phyloP scores from a whole-genome alignment of 2,113 vertebrate species.

The Microtus pennsylvanicus region DNA sequence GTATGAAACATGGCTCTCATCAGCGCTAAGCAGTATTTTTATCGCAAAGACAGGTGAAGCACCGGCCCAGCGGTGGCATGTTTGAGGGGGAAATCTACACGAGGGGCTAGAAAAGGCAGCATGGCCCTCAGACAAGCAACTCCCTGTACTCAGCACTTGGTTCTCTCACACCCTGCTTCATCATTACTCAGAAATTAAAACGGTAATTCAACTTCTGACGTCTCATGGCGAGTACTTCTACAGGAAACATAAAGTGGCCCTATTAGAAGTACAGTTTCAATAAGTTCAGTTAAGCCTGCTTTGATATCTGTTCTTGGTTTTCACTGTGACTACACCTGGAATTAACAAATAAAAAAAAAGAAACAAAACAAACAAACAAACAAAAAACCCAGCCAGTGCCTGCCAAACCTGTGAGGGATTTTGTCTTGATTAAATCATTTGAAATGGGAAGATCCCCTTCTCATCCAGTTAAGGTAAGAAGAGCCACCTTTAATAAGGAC shows the following conservation, averaged over 20 bases:
- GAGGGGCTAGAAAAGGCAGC: neutral
- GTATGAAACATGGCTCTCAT: neutral
- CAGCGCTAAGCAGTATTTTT: neutral
- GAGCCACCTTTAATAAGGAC: neutral
- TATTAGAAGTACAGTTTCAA: too few relatives aligned
- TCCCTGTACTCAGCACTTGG: neutral
- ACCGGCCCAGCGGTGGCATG: too few relatives aligned
- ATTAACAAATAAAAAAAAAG: neutral
- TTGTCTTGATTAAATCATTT: neutral
- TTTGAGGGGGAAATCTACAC: neutral
- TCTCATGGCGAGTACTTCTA: neutral
- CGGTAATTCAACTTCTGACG: neutral
- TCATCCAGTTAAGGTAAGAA: neutral
- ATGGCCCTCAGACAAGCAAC: neutral
- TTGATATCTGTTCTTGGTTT: neutral
- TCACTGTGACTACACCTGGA: neutral
- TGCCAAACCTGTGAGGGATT: neutral
- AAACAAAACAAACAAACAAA: too few relatives aligned
- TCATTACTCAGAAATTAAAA: neutral
- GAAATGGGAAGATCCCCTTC: neutral
- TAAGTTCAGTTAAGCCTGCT: too few relatives aligned
- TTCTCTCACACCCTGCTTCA: neutral
- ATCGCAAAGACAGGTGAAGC: slow-evolving; percentile 17
- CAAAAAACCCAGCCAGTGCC: neutral
- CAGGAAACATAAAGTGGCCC: neutral